Percentiles rank a stretch among this genome's conserved stretches.
Conservation (phyloP, 2,888 invertebrate species). For the Acleris emargana region DNA sequence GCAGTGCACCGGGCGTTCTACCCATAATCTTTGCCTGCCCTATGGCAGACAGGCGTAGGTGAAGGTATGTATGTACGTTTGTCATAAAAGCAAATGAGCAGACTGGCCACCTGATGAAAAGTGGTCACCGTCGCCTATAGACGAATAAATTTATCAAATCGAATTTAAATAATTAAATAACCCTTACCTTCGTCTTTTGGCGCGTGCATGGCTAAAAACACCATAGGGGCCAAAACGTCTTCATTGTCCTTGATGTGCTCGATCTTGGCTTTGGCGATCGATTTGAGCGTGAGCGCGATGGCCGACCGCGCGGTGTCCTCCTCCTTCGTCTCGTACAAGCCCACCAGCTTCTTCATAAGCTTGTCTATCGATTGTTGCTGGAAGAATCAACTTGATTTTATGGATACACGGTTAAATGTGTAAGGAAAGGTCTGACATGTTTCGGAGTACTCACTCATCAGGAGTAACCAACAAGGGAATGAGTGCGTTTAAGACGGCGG, state of each 20-base stretch:
- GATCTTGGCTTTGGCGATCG: slow-evolving; percentile 92
- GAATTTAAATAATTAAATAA: too few species aligned
- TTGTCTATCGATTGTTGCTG: slow-evolving; percentile 82
- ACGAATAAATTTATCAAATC: too few species aligned
- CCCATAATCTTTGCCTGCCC: too few species aligned
- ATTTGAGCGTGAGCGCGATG: slow-evolving; percentile 89
- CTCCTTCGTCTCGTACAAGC: slow-evolving; percentile 80
- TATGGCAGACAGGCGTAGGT: too few species aligned
- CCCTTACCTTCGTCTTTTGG: slow-evolving; percentile 85
- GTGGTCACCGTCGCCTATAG: too few species aligned
- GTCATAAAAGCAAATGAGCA: too few species aligned
- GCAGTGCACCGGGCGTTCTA: too few species aligned
- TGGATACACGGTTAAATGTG: neutral
- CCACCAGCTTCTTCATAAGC: slow-evolving; percentile 81
- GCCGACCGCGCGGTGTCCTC: slow-evolving; percentile 90
- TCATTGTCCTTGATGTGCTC: slow-evolving; percentile 92
- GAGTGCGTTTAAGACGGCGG: too few species aligned
- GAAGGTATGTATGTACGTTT: too few species aligned
- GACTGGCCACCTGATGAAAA: too few species aligned
- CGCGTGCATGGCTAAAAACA: slow-evolving; percentile 96
- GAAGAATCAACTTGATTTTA: neutral
- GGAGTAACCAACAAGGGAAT: too few species aligned
- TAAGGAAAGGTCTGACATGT: neutral
- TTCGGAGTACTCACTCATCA: too few species aligned
- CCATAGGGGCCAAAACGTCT: slow-evolving; percentile 89